Base-by-base conservation (phyloP, 2,113 vertebrate species). In the Gambusia affinis region DNA sequence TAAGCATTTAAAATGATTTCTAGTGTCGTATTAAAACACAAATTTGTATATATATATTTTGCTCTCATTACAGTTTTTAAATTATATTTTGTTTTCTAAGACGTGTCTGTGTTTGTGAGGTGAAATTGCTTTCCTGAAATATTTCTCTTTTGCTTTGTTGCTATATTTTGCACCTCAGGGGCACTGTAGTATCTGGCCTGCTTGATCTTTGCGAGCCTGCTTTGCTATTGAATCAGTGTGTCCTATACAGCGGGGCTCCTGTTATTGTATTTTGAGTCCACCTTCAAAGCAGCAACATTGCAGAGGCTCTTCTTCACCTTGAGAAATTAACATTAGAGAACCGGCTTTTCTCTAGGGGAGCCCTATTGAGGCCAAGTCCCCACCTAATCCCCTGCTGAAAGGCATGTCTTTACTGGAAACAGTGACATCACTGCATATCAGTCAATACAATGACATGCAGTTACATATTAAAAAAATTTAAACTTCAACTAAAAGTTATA, bases 321-420 rank as follows among this genome's bases (percentile, higher is more conserved):
- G 92, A 89, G 82, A 91, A 92, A 91, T 92, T 87, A 93, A 89
- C 88, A 89, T 91, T 87, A 88, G 85, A 86, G 77, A 86, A 91
- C 86, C 81, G 88, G 87, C 88, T 91, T 78, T 74, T 85, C 88
- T 80, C 88, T 35, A 82, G 88, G 88, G 87, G 86, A 89, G 79
- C 79, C 83, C 79, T 78, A 76, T 70, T 90, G 88, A 89, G 90
- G 84, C 86, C 87, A 80, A 54, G 60, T 85, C 84, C 87, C 84
- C 79, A 72, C 81, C 81, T 88, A 89, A 94, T 91, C 90, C 87
- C 87, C 78, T 71, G 76, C 78, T 87, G 80, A 89, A 91, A 90
- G 87, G 75, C 84, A 89, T 79, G 81, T 83, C 83, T 84, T 76
- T 54, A 61, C 73, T 31, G 28, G 12, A 84, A 81, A 83, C 30